A percentile compares a stretch with the other conserved stretches of the same genome.
These are phyloP conservation scores for Chirona hameri DNA, from an alignment of 2,888 invertebrate species.

Conservation along the genomic window DNA sequence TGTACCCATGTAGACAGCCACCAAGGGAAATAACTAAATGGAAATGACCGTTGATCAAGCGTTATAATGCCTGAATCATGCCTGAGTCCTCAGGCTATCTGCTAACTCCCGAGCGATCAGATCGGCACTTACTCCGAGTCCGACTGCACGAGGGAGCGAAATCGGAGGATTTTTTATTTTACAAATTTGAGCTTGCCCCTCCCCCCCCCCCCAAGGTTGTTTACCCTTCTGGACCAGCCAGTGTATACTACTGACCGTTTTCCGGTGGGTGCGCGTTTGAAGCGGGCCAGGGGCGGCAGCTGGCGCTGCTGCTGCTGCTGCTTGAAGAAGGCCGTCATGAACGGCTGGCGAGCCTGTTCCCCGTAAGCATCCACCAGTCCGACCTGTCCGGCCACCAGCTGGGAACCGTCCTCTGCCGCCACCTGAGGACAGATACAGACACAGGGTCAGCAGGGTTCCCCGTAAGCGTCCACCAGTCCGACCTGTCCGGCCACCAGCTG, in stretches of 20 bases:
- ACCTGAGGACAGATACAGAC: not conserved
- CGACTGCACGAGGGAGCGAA: too few species aligned
- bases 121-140: too few species aligned
- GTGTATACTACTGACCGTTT: not conserved
- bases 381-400: conserved; percentile 77
- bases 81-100: too few species aligned
- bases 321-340: conserved; percentile 75
- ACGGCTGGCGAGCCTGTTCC: conserved; percentile 67
- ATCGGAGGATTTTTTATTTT: too few species aligned
- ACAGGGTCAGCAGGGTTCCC: conserved; percentile 40
- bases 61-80: too few species aligned
- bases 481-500: conserved; percentile 69
- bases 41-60: too few species aligned
- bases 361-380: conserved; percentile 51
- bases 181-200: too few species aligned
- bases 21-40: too few species aligned
- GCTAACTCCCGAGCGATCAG: too few species aligned
- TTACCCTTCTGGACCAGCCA: too few species aligned
- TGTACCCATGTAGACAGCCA: too few species aligned
- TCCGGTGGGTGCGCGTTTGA: not conserved
- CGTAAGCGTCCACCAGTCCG: conserved; percentile 52
- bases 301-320: not conserved
- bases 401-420: conserved; percentile 45
- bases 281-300: not conserved
- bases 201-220: not conserved